A percentile compares a stretch with the other conserved stretches of the same genome.
Evolutionary conservation across 1,140 invertebrate species (phyloP).

Genomic region (Periplaneta americana): DNA sequence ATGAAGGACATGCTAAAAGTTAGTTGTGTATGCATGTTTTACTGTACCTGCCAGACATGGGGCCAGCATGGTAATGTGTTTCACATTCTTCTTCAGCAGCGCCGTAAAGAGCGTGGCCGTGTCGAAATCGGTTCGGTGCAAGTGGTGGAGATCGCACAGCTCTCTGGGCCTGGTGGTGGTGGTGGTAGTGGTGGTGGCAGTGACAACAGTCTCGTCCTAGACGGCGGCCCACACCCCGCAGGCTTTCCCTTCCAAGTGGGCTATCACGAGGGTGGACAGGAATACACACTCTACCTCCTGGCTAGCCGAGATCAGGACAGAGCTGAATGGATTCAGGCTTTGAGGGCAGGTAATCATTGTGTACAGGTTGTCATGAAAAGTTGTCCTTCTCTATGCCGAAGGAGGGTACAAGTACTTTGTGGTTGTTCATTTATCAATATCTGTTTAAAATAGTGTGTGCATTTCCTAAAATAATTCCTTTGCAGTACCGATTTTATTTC

Average conservation of each 20-base stretch:
- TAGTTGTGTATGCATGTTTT: too few species aligned
- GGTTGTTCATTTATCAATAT: too few species aligned
- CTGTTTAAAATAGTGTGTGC: too few species aligned
- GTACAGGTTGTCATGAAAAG: background rate
- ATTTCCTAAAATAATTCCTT: too few species aligned
- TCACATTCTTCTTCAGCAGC: slow-evolving; percentile 42
- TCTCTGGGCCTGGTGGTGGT: slow-evolving; percentile 27
- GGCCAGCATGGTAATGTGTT: slow-evolving; percentile 12
- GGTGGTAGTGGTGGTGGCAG: slow-evolving; percentile 36
- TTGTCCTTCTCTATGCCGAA: background rate
- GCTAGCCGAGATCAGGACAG: slow-evolving; percentile 63
- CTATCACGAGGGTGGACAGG: slow-evolving; percentile 62
- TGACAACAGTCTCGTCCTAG: slow-evolving; percentile 25
- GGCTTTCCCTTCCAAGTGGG: slow-evolving; percentile 65
- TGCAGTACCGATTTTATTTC: too few species aligned
- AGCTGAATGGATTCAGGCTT: slow-evolving; percentile 68
- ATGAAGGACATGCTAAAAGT: too few species aligned
- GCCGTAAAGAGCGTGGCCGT: slow-evolving; percentile 72
- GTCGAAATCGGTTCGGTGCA: slow-evolving; percentile 65
- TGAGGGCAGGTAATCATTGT: slow-evolving; percentile 55
- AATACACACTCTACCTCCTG: slow-evolving; percentile 73
- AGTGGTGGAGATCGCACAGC: slow-evolving; percentile 65
- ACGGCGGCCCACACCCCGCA: slow-evolving; percentile 32
- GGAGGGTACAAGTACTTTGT: background rate
- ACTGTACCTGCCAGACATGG: too few species aligned